Conservation (phyloP, 1,140 invertebrate genomes). For the Cepaea nemoralis region DNA sequence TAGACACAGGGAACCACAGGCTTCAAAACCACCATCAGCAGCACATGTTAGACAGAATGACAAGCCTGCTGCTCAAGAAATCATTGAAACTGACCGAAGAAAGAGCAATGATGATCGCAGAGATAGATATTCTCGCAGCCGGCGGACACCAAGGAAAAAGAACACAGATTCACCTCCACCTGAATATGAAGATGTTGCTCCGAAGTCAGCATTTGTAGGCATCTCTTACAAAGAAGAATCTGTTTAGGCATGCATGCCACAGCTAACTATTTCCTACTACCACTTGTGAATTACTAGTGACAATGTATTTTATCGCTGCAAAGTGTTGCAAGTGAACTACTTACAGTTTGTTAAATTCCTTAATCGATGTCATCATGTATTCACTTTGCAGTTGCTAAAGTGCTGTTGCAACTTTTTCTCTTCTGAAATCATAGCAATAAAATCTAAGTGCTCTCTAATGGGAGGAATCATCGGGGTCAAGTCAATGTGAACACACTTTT, state of each 20-base stretch:
- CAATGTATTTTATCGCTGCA: too few species aligned
- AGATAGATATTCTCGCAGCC: conserved; percentile 22
- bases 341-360: too few species aligned
- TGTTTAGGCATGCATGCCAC: not conserved
- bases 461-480: too few species aligned
- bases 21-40: not conserved
- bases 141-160: not conserved
- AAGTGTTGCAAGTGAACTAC: too few species aligned
- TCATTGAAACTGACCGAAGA: not conserved
- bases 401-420: too few species aligned
- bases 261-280: not conserved
- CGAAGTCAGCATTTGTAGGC: conserved; percentile 1
- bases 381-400: too few species aligned
- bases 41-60: not conserved
- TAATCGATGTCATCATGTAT: too few species aligned
- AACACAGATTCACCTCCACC: conserved; percentile 12
- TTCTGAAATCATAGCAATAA: too few species aligned
- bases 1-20: not conserved
- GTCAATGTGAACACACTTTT: too few species aligned
- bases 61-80: not conserved
- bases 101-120: not conserved
- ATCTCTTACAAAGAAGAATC: not conserved
- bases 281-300: too few species aligned
- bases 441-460: too few species aligned
- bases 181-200: conserved; percentile 35